phyloP scores from a whole-genome alignment of 2,113 vertebrate genomes.

The Corythaixoides concolor region DNA sequence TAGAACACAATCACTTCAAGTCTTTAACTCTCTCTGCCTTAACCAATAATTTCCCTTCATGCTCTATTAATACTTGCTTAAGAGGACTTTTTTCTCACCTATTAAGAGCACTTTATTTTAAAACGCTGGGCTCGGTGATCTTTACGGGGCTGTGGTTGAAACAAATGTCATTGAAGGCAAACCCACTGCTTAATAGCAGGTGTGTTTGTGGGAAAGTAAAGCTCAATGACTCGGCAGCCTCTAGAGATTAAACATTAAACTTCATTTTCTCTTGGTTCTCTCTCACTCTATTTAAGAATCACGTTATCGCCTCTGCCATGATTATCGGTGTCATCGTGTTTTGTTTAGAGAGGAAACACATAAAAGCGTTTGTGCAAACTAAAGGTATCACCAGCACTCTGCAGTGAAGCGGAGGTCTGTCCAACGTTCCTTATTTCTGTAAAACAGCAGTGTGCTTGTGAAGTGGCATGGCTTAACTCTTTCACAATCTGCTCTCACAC shows the following conservation, averaged over 20 bases:
- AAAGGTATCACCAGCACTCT: not conserved
- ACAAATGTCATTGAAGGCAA: conserved; percentile 49
- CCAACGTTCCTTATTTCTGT: not conserved
- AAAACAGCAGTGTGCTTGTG: not conserved
- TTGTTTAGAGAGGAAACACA: not conserved
- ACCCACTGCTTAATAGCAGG: conserved; percentile 37
- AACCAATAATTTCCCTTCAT: not conserved
- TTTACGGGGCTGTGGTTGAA: conserved; percentile 37
- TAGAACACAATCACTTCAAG: not conserved
- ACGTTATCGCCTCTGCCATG: not conserved
- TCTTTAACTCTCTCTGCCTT: not conserved
- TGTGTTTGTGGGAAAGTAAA: conserved; percentile 54
- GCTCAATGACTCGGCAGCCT: not conserved
- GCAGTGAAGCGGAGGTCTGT: not conserved
- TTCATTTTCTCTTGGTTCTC: not conserved
- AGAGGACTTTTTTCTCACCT: not conserved
- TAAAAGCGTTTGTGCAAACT: not conserved
- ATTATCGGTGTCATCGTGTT: not conserved
- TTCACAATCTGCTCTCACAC: not conserved
- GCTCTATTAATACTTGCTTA: not conserved
- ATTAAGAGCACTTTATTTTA: conserved; percentile 7
- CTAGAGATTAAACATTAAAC: conserved; percentile 10
- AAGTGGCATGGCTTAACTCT: not conserved
- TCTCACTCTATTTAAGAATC: not conserved
- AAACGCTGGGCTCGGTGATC: not conserved